These are phyloP conservation scores for Phalloptychus januarius DNA, from an alignment of 2,797 vertebrate species.

Conservation along the genomic window DNA sequence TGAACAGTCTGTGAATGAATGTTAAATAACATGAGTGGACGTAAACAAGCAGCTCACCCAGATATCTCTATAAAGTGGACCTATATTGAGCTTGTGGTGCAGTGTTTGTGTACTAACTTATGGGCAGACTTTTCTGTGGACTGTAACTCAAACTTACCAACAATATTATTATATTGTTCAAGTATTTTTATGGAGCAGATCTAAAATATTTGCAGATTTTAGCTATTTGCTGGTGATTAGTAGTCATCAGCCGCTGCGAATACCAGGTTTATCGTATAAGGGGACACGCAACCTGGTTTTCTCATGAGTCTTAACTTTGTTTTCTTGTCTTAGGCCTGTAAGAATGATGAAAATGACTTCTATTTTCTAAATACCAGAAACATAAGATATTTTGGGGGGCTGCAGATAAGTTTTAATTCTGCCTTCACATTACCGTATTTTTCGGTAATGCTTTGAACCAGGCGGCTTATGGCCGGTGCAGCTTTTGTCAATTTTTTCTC, in stretches of 20 bases:
- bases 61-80: too few relatives aligned
- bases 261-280: not conserved
- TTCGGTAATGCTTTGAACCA: too few relatives aligned
- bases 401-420: too few relatives aligned
- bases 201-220: not conserved
- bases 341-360: not conserved
- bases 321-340: not conserved
- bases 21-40: not conserved
- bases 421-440: too few relatives aligned
- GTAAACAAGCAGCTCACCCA: not conserved
- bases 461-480: too few relatives aligned
- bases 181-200: not conserved
- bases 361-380: not conserved
- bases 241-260: not conserved
- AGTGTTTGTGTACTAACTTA: too few relatives aligned
- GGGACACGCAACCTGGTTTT: not conserved
- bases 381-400: not conserved
- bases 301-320: not conserved
- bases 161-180: not conserved
- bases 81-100: too few relatives aligned
- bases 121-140: too few relatives aligned
- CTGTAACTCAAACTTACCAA: too few relatives aligned
- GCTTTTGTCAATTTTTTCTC: too few relatives aligned
- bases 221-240: not conserved
- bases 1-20: not conserved